A percentile compares a stretch with the other conserved stretches of the same genome.
These are phyloP conservation scores for Masticophis lateralis DNA, from an alignment of 2,797 vertebrate genomes.

Conservation along the genomic window DNA sequence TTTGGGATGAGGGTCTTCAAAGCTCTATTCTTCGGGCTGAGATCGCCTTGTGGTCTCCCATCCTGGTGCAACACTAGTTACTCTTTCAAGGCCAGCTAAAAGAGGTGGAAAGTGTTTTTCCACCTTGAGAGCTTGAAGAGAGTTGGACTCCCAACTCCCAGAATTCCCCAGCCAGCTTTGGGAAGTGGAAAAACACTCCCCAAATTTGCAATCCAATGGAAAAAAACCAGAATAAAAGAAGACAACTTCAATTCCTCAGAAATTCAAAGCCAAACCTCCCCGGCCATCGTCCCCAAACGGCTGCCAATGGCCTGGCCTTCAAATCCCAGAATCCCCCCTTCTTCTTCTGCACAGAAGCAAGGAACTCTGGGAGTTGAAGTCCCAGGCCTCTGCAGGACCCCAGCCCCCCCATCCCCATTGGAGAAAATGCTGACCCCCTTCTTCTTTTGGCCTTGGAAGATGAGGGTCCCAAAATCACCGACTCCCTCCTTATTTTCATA, in stretches of 20 bases:
- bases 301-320: not conserved
- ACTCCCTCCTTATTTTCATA: not conserved
- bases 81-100: not conserved
- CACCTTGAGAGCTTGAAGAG: not conserved
- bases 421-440: not conserved
- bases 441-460: not conserved
- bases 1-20: not conserved
- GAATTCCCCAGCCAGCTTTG: not conserved
- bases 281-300: not conserved
- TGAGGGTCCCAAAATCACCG: rapidly evolving
- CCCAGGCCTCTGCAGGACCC: not conserved
- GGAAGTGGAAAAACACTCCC: not conserved
- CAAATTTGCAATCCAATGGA: rapidly evolving
- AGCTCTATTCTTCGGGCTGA: not conserved
- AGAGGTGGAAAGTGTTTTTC: not conserved
- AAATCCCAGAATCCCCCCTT: not conserved
- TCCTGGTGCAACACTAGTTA: not conserved
- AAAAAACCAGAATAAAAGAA: not conserved
- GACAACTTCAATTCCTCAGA: not conserved
- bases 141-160: not conserved
- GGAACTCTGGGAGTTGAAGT: not conserved
- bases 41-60: not conserved
- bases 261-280: not conserved
- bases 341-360: not conserved
- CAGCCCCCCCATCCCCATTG: too few relatives aligned